A percentile compares a stretch with the other conserved stretches of the same genome.
phyloP scores from a whole-genome alignment of 2,113 vertebrate species.

The Polypterus bichir region DNA sequence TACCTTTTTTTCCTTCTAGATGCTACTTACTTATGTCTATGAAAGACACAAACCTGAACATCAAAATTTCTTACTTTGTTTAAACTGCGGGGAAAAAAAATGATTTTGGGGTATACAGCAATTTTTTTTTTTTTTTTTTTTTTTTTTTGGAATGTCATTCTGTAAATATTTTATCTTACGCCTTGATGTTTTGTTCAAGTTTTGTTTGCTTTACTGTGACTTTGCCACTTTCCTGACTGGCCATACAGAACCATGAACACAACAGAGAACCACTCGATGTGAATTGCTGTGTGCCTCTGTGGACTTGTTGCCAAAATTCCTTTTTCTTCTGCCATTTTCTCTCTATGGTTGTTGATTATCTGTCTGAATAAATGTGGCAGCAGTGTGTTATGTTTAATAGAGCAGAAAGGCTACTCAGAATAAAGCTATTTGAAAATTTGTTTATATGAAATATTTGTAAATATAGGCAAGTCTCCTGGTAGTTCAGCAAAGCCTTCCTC shows the following conservation, averaged over 20 bases:
- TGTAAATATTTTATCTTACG: conserved; percentile 24
- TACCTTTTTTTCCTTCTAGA: too few relatives aligned
- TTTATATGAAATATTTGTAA: conserved; percentile 98
- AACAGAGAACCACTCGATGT: conserved; percentile 52
- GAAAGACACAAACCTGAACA: too few relatives aligned
- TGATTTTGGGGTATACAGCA: not conserved
- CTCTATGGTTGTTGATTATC: conserved; percentile 95
- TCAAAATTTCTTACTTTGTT: too few relatives aligned
- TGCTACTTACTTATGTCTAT: too few relatives aligned
- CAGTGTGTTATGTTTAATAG: conserved; percentile 98
- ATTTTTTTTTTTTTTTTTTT: not conserved
- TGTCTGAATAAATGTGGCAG: conserved; percentile 98
- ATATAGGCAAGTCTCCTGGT: conserved; percentile 81
- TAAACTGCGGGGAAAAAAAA: too few relatives aligned
- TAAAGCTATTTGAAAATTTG: conserved; percentile 97
- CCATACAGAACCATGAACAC: conserved; percentile 70
- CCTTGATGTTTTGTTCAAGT: conserved; percentile 43
- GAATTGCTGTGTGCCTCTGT: conserved; percentile 52
- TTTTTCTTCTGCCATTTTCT: conserved; percentile 71
- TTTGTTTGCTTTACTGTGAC: conserved; percentile 43
- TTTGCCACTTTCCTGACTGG: conserved; percentile 57
- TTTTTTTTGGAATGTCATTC: not conserved
- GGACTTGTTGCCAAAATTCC: conserved; percentile 68
- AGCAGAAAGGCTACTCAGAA: conserved; percentile 97
- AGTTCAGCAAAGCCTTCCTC: conserved; percentile 59